phyloP scores from a whole-genome alignment of 2,113 vertebrate species.

The Proteles cristata region DNA sequence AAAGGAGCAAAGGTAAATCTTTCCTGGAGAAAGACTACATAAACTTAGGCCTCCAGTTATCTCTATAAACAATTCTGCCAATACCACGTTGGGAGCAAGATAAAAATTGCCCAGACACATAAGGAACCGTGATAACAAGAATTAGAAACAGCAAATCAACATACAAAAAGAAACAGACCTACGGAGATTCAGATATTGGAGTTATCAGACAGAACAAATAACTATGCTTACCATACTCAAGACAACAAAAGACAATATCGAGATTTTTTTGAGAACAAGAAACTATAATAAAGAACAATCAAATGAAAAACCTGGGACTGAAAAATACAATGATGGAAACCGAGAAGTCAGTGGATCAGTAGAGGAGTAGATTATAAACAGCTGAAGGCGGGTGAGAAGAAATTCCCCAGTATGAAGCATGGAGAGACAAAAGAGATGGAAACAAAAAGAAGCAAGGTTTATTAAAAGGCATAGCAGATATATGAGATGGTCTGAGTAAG shows the following conservation, averaged over 20 bases:
- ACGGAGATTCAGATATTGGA: not conserved
- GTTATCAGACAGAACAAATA: constrained; percentile 34
- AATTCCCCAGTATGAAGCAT: not conserved
- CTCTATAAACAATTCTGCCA: not conserved
- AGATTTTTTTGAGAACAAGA: not conserved
- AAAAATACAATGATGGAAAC: not conserved
- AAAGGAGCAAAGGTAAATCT: constrained; percentile 16
- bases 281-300: not conserved
- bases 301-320: not conserved
- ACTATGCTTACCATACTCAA: not conserved
- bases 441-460: not conserved
- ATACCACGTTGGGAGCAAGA: not conserved
- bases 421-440: not conserved
- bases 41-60: not conserved
- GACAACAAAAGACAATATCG: constrained; percentile 22
- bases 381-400: not conserved
- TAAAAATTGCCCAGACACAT: not conserved
- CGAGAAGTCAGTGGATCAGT: not conserved
- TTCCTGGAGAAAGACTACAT: not conserved
- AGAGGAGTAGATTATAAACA: not conserved
- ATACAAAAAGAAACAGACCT: not conserved
- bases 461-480: not conserved
- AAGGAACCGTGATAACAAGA: not conserved
- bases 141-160: not conserved
- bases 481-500: not conserved